phyloP scores from a whole-genome alignment of 2,113 vertebrate genomes.

The Sardina pilchardus region DNA sequence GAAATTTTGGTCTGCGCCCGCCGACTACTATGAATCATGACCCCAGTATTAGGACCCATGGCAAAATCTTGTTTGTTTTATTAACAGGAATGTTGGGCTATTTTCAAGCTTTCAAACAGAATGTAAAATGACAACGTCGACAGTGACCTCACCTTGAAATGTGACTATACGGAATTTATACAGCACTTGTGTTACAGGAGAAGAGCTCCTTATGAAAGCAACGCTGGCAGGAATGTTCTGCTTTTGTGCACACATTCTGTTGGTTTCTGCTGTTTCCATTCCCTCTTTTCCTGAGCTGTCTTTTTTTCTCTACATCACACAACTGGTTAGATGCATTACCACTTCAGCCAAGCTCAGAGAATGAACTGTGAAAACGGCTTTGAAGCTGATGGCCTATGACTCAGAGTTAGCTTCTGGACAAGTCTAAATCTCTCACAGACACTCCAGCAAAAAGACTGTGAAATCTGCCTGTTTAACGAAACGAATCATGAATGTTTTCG shows the following conservation, averaged over 20 bases:
- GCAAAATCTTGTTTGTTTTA: background rate
- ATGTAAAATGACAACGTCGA: background rate
- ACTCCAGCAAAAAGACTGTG: background rate
- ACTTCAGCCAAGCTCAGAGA: background rate
- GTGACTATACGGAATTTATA: background rate
- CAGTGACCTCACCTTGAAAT: background rate
- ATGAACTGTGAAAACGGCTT: background rate
- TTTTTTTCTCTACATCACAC: background rate
- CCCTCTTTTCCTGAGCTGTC: background rate
- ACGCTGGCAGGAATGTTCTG: background rate
- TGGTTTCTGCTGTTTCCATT: background rate
- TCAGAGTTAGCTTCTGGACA: background rate
- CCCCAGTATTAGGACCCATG: background rate
- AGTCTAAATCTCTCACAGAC: background rate
- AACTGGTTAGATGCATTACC: background rate
- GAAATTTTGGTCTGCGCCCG: background rate
- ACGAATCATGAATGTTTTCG: background rate
- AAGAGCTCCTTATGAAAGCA: background rate
- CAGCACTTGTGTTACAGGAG: background rate
- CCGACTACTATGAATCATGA: background rate
- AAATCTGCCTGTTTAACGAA: background rate
- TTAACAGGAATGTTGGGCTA: background rate
- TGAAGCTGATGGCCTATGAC: background rate
- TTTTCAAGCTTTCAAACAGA: background rate
- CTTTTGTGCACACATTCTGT: background rate